Evolutionary conservation across 2,113 vertebrate genomes (phyloP).

Genomic region (Melospiza georgiana): DNA sequence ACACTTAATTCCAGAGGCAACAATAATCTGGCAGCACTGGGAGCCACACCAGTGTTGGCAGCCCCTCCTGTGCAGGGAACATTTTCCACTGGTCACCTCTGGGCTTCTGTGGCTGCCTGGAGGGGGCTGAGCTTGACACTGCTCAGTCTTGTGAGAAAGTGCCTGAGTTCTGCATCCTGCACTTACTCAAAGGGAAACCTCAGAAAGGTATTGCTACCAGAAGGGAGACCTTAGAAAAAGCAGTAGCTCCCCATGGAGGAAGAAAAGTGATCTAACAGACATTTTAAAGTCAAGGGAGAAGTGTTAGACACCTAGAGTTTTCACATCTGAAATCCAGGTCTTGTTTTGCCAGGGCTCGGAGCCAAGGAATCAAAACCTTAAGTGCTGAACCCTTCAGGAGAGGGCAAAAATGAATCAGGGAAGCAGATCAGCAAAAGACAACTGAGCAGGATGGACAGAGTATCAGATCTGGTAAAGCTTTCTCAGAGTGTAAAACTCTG

Average conservation of each 20-base stretch:
- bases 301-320: neutral
- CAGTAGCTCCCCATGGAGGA: neutral
- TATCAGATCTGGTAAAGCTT: neutral
- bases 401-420: neutral
- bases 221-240: neutral
- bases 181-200: neutral
- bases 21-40: neutral
- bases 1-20: neutral
- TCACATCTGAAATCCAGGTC: neutral
- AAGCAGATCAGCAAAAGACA: neutral
- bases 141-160: accelerated
- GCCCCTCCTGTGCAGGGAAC: neutral
- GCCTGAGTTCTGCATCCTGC: neutral
- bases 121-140: neutral
- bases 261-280: neutral
- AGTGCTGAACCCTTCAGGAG: neutral
- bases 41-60: accelerated
- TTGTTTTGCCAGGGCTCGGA: neutral
- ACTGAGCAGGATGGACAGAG: neutral
- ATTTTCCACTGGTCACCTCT: neutral
- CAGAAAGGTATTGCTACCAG: neutral
- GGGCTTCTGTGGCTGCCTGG: neutral
- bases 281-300: neutral
- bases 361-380: neutral
- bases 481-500: neutral